Evolutionary conservation across 1,140 invertebrate species (phyloP), one percentile per base, ranked within the genome.

Genomic region (Aphaenogaster ashmeadi): DNA sequence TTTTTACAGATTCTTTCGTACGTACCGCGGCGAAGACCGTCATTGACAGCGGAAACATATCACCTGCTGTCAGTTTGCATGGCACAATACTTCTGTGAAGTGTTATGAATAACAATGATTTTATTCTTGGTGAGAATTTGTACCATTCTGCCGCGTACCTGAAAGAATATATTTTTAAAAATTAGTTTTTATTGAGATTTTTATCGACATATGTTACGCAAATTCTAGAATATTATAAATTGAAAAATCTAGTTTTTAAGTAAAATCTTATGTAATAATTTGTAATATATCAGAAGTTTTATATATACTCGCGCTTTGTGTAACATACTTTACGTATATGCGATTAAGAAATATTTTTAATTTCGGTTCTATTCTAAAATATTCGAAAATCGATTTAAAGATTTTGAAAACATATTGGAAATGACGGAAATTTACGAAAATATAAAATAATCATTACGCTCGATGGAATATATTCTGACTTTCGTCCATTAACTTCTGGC

Each of bases 401-500:
- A 21, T 74, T 74, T 52, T 6, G 27, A 50, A 47, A 21, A 41
- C 11, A 33, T 47, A 38, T 74, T 21, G 3, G 8, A 75, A 36
- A n/a, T n/a, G 2, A 72, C 11, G 8, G 2, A 56, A 21, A 56
- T 74, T 38, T 54, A 36, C 8, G 36, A 78, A 5, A 83, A 58
- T 72, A 47, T 83, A 58, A 72, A 72, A 83, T 72, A 71, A 62
- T 78, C 21, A 71, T 83, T 83, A 83, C 80, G 67, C 54, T 74
- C 13, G 67, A 33, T 83, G 27, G 7, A 83, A 83, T 74, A 83
- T 72, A 36, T 83, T 74, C 21, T 83, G 38, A 60, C 80, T 83
- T 74, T 60, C 67, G 13, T 83, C 80, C 67, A 83, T 83, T 74
- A 83, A 47, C 21, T 83, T 74, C 18, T 83, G 80, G 13, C 80